Evolutionary conservation across 2,113 vertebrate genomes (phyloP).

Genomic region (Chrysemys picta): DNA sequence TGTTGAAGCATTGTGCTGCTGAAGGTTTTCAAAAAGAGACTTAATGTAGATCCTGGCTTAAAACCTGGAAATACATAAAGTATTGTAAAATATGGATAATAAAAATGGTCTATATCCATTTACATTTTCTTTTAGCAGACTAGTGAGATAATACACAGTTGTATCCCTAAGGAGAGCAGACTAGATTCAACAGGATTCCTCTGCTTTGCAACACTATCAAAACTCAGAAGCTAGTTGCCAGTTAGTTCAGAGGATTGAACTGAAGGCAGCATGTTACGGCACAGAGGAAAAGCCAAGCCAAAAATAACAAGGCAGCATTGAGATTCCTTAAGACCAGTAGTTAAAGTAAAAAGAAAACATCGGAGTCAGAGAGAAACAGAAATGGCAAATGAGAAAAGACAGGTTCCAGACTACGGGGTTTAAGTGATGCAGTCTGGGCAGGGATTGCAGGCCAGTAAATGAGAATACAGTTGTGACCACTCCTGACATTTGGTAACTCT

Average conservation of each 20-base stretch:
- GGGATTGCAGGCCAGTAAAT: not conserved
- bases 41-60: not conserved
- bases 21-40: not conserved
- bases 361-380: not conserved
- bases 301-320: accelerated
- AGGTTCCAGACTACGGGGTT: not conserved
- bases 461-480: not conserved
- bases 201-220: not conserved
- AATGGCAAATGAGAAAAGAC: not conserved
- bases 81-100: not conserved
- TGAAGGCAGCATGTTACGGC: not conserved
- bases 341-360: not conserved
- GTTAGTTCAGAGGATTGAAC: not conserved
- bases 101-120: not conserved
- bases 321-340: not conserved
- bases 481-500: not conserved
- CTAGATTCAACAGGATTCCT: not conserved
- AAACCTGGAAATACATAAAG: not conserved
- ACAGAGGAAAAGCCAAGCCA: not conserved
- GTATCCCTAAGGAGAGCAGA: not conserved
- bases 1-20: not conserved
- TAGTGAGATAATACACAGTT: too few species aligned
- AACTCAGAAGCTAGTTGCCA: not conserved
- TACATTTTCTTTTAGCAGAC: not conserved
- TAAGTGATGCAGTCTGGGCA: not conserved